A percentile compares a stretch with the other conserved stretches of the same genome.
Evolutionary conservation across 2,113 vertebrate genomes (phyloP).

Genomic region (Phalacrocorax aristotelis): DNA sequence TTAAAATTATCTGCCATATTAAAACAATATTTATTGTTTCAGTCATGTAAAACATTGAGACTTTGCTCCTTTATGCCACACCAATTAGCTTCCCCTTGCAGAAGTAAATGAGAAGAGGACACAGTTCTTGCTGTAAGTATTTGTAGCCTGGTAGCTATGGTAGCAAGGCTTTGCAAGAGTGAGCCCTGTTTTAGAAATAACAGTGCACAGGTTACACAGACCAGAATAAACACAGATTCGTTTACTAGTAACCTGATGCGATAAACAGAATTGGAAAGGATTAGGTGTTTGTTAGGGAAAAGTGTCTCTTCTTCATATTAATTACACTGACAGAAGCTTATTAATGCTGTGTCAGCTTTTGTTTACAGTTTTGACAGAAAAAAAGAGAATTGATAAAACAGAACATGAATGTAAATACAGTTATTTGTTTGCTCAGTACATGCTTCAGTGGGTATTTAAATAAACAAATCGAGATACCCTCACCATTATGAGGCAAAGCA

Average conservation of each 20-base stretch:
- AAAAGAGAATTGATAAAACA: neutral
- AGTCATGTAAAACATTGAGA: neutral
- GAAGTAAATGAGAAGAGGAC: neutral
- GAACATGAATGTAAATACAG: neutral
- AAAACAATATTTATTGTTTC: neutral
- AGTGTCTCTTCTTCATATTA: neutral
- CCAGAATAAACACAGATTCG: constrained; percentile 26
- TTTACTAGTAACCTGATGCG: neutral
- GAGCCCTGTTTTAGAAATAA: neutral
- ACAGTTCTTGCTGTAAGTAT: neutral
- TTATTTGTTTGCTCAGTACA: neutral
- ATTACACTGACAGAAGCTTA: neutral
- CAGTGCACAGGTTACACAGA: neutral
- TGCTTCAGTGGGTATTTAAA: neutral
- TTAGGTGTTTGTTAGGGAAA: constrained; percentile 7
- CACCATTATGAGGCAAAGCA: neutral
- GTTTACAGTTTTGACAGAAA: neutral
- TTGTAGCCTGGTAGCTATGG: constrained; percentile 34
- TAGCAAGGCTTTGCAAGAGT: neutral
- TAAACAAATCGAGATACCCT: neutral
- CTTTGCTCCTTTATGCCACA: neutral
- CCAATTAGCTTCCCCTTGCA: neutral
- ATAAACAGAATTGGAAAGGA: neutral
- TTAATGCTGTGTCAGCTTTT: constrained; percentile 35
- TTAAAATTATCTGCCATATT: neutral